Base-by-base conservation (phyloP, 2,113 vertebrate genomes). In the Muscicapa adusta region DNA sequence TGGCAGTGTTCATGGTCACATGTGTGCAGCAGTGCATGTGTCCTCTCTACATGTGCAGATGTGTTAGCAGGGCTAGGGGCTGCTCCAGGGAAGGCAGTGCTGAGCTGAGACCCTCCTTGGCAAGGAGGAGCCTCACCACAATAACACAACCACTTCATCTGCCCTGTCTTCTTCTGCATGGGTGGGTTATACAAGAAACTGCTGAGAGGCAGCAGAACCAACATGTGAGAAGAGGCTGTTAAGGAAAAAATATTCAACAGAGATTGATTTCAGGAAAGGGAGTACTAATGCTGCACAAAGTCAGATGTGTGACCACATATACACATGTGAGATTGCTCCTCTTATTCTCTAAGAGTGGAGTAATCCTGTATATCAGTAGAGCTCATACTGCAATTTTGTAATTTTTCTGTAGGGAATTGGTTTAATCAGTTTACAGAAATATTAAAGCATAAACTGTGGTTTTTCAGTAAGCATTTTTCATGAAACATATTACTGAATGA, bases 191-290 rank as follows among this genome's bases (percentile, higher is more conserved):
- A 26, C 17, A n/a, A 65, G 66, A 73, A 84, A 88, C 19, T 82
- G 85, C 38, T 73, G 66, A 66, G 62, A n/a, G 43, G 29, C 73
- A 88, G 78, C 58, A 53, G 67, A 88, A 78, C 29, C 24, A 79
- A 50, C 14, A 5, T 7, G 38, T 74, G 63, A 77, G 79, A 91
- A 81, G 71, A 90, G 50, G 50, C 48, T 84, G 16, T 25, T 81
- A 48, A 74, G 42, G 48, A 67, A 58, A 83, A 90, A 79, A 33
- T 43, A n/a, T 61, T 71, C n/a, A 58, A 68, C 48, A 88, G 75
- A 94, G 80, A 91, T 31, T 93, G 72, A 91, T 91, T 93, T 93
- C 93, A 94, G 93, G 82, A 90, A 96, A 81, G 79, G 36, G 68
- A 84, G 85, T 31, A 75, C 75, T 88, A 92, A 63, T 77, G 79